phyloP scores from a whole-genome alignment of 1,140 invertebrate species.

The Brachionus manjavacas region DNA sequence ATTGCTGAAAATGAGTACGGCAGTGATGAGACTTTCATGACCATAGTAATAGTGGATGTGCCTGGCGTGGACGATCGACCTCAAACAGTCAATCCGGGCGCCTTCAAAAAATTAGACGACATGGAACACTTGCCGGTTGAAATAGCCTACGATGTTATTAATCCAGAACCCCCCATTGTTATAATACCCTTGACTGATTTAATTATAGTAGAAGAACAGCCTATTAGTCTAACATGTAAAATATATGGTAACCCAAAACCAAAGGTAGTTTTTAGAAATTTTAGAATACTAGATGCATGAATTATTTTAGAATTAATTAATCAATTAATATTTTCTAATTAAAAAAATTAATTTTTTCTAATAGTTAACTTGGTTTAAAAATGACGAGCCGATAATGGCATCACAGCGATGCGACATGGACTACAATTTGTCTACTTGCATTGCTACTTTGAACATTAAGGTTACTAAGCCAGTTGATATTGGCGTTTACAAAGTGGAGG shows the following conservation, averaged over 20 bases:
- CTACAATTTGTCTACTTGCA: conserved; percentile 22
- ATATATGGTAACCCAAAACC: conserved; percentile 70
- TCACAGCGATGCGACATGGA: not conserved
- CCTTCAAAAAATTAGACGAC: not conserved
- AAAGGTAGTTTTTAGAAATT: conserved; percentile 55
- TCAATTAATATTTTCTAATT: not conserved
- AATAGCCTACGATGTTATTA: not conserved
- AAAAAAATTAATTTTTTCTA: conserved; percentile 4
- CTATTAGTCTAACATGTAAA: conserved; percentile 71
- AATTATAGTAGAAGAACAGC: conserved; percentile 44
- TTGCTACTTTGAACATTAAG: conserved; percentile 35
- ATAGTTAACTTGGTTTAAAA: conserved; percentile 41
- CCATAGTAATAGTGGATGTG: not conserved
- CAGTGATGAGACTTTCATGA: conserved; percentile 7
- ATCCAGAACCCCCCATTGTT: conserved; percentile 10
- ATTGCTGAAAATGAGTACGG: conserved; percentile 53
- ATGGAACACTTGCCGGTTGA: not conserved
- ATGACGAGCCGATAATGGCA: conserved; percentile 28
- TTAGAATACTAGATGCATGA: conserved; percentile 56
- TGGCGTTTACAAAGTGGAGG: conserved; percentile 89
- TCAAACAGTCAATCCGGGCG: conserved; percentile 44
- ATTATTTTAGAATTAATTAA: conserved; percentile 52
- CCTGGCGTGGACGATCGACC: conserved; percentile 25
- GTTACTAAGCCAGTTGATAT: conserved; percentile 74
- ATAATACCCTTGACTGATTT: conserved; percentile 43